A percentile compares a stretch with the other conserved stretches of the same genome.
phyloP scores from a whole-genome alignment of 2,888 invertebrate species.

The Orgyia antiqua region DNA sequence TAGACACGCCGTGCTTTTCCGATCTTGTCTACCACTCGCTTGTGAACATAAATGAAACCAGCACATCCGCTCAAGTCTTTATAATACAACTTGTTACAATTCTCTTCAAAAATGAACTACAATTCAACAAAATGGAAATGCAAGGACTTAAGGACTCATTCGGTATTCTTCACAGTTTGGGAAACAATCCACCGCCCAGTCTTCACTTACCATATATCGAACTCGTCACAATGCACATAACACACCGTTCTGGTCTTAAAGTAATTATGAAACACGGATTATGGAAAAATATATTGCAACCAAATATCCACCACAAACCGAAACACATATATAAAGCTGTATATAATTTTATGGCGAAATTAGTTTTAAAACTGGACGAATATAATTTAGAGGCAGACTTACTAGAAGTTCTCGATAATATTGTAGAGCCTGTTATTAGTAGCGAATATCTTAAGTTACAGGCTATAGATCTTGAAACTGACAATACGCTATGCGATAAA shows the following conservation, averaged over 20 bases:
- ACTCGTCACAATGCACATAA: conserved; percentile 20
- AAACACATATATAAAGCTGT: conserved; percentile 16
- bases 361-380: conserved; percentile 31
- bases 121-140: conserved; percentile 33
- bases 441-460: conserved; percentile 20
- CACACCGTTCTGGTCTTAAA: conserved; percentile 32
- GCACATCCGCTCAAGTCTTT: conserved; percentile 30
- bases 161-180: conserved; percentile 15
- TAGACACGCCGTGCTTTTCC: conserved; percentile 34
- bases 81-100: conserved; percentile 28
- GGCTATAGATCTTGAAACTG: conserved; percentile 22
- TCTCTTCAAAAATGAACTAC: conserved; percentile 35
- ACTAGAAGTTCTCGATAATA: conserved; percentile 23
- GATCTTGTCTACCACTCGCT: conserved; percentile 31
- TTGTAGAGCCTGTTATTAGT: conserved; percentile 26
- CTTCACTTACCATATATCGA: conserved; percentile 26
- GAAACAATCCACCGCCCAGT: conserved; percentile 12
- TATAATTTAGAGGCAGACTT: conserved; percentile 29
- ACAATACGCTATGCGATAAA: conserved; percentile 19
- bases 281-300: conserved; percentile 24
- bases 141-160: conserved; percentile 19
- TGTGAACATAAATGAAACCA: conserved; percentile 21
- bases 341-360: conserved; percentile 27
- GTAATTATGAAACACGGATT: conserved; percentile 20
- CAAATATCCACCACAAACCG: conserved; percentile 15